These are phyloP conservation scores for Morus bassanus DNA, from an alignment of 2,797 vertebrate species.

Conservation along the genomic window DNA sequence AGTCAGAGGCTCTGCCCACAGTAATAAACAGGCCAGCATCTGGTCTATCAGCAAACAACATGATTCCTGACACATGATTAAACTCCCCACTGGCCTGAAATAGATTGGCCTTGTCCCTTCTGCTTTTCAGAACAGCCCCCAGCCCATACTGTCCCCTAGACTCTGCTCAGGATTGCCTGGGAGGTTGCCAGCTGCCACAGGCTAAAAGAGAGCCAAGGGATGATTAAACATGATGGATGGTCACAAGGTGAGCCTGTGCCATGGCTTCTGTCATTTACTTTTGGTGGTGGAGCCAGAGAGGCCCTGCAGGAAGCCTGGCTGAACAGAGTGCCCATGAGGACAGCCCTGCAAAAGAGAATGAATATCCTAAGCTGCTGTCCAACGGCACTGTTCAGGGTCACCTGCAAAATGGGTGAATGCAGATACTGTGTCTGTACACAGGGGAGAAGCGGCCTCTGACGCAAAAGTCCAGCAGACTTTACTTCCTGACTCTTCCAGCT, in stretches of 20 bases:
- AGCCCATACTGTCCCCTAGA: background rate
- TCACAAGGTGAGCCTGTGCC: background rate
- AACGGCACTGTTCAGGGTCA: background rate
- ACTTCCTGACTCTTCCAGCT: background rate
- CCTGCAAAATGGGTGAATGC: background rate
- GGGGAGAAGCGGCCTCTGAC: background rate
- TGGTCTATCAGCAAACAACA: background rate
- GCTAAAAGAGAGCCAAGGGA: background rate
- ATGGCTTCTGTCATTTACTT: background rate
- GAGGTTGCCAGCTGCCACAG: background rate
- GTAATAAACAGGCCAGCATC: background rate
- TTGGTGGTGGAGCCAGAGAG: background rate
- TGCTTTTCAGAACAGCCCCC: background rate
- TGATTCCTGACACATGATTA: background rate
- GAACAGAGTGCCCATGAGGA: background rate
- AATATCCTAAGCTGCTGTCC: background rate
- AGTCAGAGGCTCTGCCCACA: background rate
- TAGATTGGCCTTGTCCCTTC: background rate
- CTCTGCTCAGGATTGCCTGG: background rate
- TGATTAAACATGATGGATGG: background rate
- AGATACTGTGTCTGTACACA: accelerated
- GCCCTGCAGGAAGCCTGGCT: background rate
- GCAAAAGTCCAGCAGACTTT: background rate
- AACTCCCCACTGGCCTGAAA: background rate
- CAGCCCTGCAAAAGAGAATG: background rate